Base-by-base conservation (phyloP, 2,888 invertebrate species). In the Campoplex nolae region DNA sequence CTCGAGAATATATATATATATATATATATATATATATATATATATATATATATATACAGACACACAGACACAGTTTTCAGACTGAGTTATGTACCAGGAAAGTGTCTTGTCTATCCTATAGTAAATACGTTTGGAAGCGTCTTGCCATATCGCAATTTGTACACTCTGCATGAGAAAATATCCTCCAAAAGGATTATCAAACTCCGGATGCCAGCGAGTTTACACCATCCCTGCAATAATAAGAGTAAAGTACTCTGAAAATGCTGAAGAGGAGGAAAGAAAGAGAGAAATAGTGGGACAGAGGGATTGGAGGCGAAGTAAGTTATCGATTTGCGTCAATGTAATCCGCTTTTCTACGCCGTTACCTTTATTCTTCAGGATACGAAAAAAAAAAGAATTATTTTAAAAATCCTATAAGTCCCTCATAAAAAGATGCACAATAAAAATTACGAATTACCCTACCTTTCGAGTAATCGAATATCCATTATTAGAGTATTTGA, bases 141-240 rank as follows among this genome's bases (percentile, higher is more conserved):
- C 62, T 62, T 62, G 62, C 32, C 62, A 62, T 62, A 62, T 62
- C 62, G 62, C 62, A 32, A 62, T 62, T 62, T 62, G 62, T 62
- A 62, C 62, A 62, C 62, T 62, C 32, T 32, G 62, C 62, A 62
- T 62, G 62, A 62, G 62, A 62, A 62, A 62, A 62, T 62, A 62
- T 32, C 62, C 16, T 62, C 1, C 62, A 16, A 32, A 62, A 62
- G 62, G 62, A 62, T 62, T 62, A 62, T 28, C 62, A 62, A 62
- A 62, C 62, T 62, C 32, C 28, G 62, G 32, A 62, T 16, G 32
- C 62, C 32, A 13, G 32, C 32, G 32, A 62, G 32, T 62, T 62
- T 62, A 62, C 62, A 32, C 62, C 62, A 32, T 62, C 16, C 62
- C 32, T 32, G 62, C 62, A 62, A 62, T 62, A 62, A 62, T 32